These are phyloP conservation scores for Notiomystis cincta DNA, from an alignment of 2,113 vertebrate genomes.

Conservation along the genomic window DNA sequence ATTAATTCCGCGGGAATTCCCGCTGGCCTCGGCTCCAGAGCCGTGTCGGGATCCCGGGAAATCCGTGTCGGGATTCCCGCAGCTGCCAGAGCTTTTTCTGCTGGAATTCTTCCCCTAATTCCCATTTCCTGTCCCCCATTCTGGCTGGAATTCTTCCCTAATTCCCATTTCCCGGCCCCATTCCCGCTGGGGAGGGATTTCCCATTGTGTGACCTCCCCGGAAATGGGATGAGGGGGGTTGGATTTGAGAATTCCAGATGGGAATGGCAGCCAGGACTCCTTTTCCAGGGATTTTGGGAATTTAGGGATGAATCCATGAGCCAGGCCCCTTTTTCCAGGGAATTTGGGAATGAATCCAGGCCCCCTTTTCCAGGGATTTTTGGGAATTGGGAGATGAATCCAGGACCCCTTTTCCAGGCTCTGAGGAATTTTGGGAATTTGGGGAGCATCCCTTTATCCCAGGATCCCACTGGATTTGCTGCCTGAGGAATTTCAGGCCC, in stretches of 20 bases:
- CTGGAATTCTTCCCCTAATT: background rate
- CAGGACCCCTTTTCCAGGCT: background rate
- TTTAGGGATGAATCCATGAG: background rate
- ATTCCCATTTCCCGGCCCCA: no score
- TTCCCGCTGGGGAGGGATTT: no score
- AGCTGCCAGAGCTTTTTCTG: no score
- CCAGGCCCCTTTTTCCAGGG: background rate
- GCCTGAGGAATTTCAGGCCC: background rate
- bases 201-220: no score
- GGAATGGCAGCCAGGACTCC: background rate
- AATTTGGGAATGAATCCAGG: background rate
- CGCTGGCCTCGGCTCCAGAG: no score
- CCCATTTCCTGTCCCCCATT: no score
- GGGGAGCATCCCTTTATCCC: background rate
- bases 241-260: background rate
- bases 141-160: no score
- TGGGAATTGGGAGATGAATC: background rate
- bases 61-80: background rate
- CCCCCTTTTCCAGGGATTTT: background rate
- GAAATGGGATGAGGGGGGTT: no score
- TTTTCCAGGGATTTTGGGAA: background rate
- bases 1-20: background rate
- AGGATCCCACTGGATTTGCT: no score
- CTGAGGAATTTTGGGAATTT: background rate
- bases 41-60: background rate